These are phyloP conservation scores for Heliothis peltigera DNA, from an alignment of 2,888 invertebrate genomes.

Conservation along the genomic window DNA sequence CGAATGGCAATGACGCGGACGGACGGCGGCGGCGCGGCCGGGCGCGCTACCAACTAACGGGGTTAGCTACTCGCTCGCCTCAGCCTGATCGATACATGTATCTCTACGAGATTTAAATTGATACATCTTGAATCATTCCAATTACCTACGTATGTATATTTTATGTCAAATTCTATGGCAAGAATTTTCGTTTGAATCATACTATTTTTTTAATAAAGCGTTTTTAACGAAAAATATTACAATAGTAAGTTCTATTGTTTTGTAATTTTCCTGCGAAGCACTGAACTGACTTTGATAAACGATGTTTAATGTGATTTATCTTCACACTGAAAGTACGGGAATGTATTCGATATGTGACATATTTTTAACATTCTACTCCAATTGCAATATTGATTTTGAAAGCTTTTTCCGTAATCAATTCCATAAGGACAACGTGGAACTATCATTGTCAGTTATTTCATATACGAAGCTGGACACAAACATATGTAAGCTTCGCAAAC, in stretches of 20 bases:
- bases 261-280: slow-evolving; percentile 31
- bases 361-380: slow-evolving; percentile 6
- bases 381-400: too few species aligned
- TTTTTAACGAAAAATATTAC: slow-evolving; percentile 13
- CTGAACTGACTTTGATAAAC: slow-evolving; percentile 45
- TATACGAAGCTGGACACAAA: slow-evolving; percentile 6
- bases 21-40: slow-evolving; percentile 48
- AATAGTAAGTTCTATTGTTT: slow-evolving; percentile 26
- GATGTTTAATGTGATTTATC: slow-evolving; percentile 31
- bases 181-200: background rate
- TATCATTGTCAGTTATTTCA: slow-evolving; percentile 1
- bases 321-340: slow-evolving; percentile 12
- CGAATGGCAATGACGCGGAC: slow-evolving; percentile 68
- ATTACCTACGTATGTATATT: slow-evolving; percentile 8
- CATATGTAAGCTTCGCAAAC: slow-evolving; percentile 9
- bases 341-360: slow-evolving; percentile 3
- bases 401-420: too few species aligned
- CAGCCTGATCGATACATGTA: slow-evolving; percentile 61
- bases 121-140: slow-evolving; percentile 45
- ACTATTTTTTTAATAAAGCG: background rate
- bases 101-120: slow-evolving; percentile 51
- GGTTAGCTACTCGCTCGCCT: slow-evolving; percentile 53
- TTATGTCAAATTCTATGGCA: slow-evolving; percentile 4
- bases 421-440: background rate
- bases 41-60: slow-evolving; percentile 55